Evolutionary conservation across 2,113 vertebrate species (phyloP).

Genomic region (Athene noctua): DNA sequence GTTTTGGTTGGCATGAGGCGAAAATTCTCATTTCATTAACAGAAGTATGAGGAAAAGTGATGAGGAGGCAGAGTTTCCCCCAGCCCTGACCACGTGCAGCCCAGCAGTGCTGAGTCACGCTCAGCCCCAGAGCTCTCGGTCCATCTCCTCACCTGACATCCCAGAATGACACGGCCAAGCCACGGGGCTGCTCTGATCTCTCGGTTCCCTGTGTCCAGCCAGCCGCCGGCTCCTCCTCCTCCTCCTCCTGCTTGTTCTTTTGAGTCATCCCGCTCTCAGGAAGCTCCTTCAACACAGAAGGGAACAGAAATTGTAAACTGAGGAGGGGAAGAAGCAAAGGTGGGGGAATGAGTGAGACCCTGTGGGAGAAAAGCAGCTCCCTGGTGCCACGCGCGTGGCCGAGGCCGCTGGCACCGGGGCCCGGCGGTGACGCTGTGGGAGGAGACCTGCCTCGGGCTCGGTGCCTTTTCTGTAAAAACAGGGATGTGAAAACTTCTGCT

Average conservation of each 20-base stretch:
- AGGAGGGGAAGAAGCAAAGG: not conserved
- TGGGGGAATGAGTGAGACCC: not conserved
- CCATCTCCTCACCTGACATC: not conserved
- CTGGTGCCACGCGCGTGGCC: not conserved
- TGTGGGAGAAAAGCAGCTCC: not conserved
- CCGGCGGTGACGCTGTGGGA: accelerated
- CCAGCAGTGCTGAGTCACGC: not conserved
- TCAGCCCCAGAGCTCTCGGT: not conserved
- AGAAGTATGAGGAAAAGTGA: too few relatives aligned
- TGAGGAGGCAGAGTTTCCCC: not conserved
- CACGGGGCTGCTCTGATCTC: not conserved
- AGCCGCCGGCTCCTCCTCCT: too few relatives aligned
- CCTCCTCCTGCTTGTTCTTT: not conserved
- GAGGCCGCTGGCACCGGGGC: not conserved
- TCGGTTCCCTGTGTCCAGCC: accelerated
- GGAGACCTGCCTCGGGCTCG: not conserved
- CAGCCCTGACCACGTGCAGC: too few relatives aligned
- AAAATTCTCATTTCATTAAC: not conserved
- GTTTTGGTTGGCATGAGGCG: accelerated
- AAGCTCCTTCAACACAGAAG: not conserved
- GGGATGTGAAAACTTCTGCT: not conserved
- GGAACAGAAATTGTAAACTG: not conserved
- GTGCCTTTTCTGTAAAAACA: too few relatives aligned
- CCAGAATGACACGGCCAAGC: accelerated
- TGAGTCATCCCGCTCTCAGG: not conserved